Percentiles rank a stretch among this genome's conserved stretches.
Conservation (phyloP, 2,888 invertebrate genomes). For the Diarsia dahlii region DNA sequence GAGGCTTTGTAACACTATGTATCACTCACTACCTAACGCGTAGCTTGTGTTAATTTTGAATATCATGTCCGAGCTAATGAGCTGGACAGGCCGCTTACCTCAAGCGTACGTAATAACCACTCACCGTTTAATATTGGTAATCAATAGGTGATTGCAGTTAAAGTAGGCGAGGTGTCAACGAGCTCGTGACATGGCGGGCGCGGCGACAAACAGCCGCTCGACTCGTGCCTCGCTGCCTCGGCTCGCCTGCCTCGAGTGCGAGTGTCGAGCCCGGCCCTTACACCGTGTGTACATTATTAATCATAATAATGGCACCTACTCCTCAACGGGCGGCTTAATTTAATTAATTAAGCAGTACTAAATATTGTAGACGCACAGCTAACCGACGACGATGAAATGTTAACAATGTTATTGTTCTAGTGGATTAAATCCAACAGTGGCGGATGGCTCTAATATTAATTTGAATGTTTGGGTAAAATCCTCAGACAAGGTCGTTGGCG, state of each 20-base stretch:
- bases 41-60: background rate
- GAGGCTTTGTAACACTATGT: background rate
- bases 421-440: slow-evolving; percentile 84
- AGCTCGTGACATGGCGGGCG: slow-evolving; percentile 31
- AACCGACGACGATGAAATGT: slow-evolving; percentile 86
- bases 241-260: slow-evolving; percentile 45
- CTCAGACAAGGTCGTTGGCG: slow-evolving; percentile 78
- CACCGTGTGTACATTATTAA: slow-evolving; percentile 79
- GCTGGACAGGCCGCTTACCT: background rate
- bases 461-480: slow-evolving; percentile 84
- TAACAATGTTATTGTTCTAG: slow-evolving; percentile 88
- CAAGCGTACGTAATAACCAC: slow-evolving; percentile 12
- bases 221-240: slow-evolving; percentile 26
- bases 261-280: slow-evolving; percentile 57
- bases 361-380: slow-evolving; percentile 82
- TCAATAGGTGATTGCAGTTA: slow-evolving; percentile 52
- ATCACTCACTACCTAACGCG: background rate
- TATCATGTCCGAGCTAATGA: background rate
- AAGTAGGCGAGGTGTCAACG: slow-evolving; percentile 50
- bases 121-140: slow-evolving; percentile 33
- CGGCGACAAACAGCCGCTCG: slow-evolving; percentile 49
- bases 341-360: slow-evolving; percentile 86
- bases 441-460: slow-evolving; percentile 84
- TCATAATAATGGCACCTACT: slow-evolving; percentile 84
- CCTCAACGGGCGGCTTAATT: slow-evolving; percentile 81